These are phyloP conservation scores for Tachyglossus aculeatus DNA, from an alignment of 2,797 vertebrate species.

Conservation along the genomic window DNA sequence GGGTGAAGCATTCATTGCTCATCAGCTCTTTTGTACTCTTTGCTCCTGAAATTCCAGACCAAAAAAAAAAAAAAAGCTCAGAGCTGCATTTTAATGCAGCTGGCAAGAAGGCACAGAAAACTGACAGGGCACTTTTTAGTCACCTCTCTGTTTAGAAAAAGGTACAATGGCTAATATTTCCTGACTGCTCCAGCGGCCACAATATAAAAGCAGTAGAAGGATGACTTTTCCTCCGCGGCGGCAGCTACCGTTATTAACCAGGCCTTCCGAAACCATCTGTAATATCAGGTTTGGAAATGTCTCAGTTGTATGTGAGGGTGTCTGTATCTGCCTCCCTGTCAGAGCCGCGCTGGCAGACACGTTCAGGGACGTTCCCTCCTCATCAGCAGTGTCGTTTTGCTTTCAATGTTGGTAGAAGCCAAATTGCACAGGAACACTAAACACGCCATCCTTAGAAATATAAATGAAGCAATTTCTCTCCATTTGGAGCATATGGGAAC, in stretches of 20 bases:
- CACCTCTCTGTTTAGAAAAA: constrained; percentile 62
- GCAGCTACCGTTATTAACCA: constrained; percentile 41
- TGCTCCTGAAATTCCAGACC: constrained; percentile 78
- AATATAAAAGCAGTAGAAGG: constrained; percentile 37
- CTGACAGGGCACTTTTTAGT: constrained; percentile 77
- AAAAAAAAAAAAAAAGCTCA: constrained; percentile 63
- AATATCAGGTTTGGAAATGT: constrained; percentile 22
- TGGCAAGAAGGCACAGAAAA: constrained; percentile 67
- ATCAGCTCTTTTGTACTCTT: constrained; percentile 81
- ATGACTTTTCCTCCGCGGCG: background rate
- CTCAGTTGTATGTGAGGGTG: background rate
- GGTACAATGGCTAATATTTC: constrained; percentile 34
- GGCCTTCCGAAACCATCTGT: constrained; percentile 38
- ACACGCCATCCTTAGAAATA: constrained; percentile 3
- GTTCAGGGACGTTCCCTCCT: too few species aligned
- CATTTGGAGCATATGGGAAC: constrained; percentile 15
- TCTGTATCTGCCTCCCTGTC: constrained; percentile 42
- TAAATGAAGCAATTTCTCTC: background rate
- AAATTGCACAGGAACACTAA: constrained; percentile 25
- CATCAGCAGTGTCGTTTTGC: constrained; percentile 9
- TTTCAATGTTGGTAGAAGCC: background rate
- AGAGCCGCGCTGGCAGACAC: constrained; percentile 21
- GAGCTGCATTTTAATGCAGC: constrained; percentile 75
- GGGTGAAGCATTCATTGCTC: constrained; percentile 84
- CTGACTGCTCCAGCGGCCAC: constrained; percentile 37